Base-by-base conservation (phyloP, 2,797 vertebrate species). In the Enteromius afrohamiltoni region DNA sequence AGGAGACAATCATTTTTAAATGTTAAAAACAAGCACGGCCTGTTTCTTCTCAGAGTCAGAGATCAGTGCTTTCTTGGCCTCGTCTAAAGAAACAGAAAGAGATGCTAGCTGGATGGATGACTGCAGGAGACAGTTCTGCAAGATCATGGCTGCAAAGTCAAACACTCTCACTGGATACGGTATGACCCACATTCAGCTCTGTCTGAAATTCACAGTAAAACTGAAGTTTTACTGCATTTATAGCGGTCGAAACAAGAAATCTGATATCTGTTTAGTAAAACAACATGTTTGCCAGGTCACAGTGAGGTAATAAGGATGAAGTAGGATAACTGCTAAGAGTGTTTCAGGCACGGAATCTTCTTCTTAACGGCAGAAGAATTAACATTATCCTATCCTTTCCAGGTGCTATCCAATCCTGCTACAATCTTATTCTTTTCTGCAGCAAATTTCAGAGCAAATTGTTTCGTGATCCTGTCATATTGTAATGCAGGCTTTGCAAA, bases 41-140 rank as follows among this genome's bases (percentile, higher is more conserved):
- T 74, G 13, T 85, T 2, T 82, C 8, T 45, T 21, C 84, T 47
- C 86, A 99, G 98, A 97, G 83, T 92, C 89, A 71, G 96, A 97
- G 87, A 81, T 97, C 78, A 89, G 85, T 16, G 89, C 91, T 16
- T 95, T 98, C 76, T 88, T 97, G 85, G 87, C 91, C 5, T 88
- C 90, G 1, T 89, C 93, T 65, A 93, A 81, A 89, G 92, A 92
- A 84, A 81, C 88, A n/a, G 92, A 93, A 79, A 92, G 91, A 51
- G 94, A 94, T 31, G 87, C 84, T 0, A 88, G 73, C 37, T 97
- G 96, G 97, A 91, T 95, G 91, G 95, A 96, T 85, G 88, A 70
- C 83, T 98, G 94, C 90, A 92, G 91, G 85, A 94, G 85, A 86
- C 94, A 93, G 0, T 98, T 96, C 92, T 93, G 91, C 90, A 95